Evolutionary conservation across 2,113 vertebrate genomes (phyloP).

Genomic region (Sarotherodon lohbergeri): DNA sequence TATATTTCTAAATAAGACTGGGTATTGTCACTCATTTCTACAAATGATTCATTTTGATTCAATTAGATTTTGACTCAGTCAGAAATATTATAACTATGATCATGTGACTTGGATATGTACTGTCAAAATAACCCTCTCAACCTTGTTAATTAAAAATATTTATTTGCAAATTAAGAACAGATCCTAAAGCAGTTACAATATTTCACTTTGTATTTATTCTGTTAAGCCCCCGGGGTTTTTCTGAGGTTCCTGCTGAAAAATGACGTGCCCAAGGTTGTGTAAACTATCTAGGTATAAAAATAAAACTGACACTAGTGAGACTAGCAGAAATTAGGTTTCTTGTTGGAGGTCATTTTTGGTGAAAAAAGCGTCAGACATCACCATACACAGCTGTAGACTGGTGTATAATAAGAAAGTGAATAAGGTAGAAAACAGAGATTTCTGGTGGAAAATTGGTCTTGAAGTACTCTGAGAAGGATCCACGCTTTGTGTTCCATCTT

Average conservation of each 20-base stretch:
- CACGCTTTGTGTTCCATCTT: background rate
- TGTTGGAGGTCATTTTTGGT: background rate
- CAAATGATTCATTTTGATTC: background rate
- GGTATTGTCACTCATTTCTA: background rate
- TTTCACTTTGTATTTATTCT: too few species aligned
- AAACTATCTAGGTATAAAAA: too few species aligned
- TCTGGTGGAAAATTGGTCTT: background rate
- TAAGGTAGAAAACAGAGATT: background rate
- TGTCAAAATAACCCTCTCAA: background rate
- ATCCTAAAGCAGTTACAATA: too few species aligned
- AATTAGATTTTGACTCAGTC: background rate
- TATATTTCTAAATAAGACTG: background rate
- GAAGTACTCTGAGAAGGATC: background rate
- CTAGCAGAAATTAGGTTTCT: too few species aligned
- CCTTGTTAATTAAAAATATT: background rate
- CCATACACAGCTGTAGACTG: background rate
- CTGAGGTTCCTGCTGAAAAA: too few species aligned
- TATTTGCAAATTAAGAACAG: too few species aligned
- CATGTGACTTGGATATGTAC: background rate
- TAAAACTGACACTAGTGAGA: too few species aligned
- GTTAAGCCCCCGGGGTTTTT: too few species aligned
- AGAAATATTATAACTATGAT: background rate
- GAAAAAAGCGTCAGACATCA: background rate
- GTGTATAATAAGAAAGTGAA: background rate
- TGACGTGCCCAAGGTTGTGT: too few species aligned